Base-by-base conservation (phyloP, 2,888 invertebrate genomes). In the Zele albiditarsus region DNA sequence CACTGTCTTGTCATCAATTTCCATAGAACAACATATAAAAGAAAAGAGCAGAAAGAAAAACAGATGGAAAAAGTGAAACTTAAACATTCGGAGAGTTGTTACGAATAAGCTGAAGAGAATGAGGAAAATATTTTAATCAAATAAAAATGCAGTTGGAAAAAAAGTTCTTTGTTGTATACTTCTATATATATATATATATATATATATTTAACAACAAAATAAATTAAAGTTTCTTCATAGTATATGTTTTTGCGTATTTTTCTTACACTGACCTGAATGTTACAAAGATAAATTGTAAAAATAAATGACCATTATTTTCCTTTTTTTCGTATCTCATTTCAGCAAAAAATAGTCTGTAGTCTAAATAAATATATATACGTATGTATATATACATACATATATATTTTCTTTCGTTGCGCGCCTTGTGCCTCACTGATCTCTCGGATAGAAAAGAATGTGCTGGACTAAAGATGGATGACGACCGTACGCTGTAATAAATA, bases 401-500 rank as follows among this genome's bases (percentile, higher is more conserved):
- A 20, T 53, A 53, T 20, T 38, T 1, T 0, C 5, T 53, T 20
- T 23, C 8, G 20, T 4, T 23, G 63, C 20, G 33, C 63, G 28
- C 31, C 16, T 28, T 10, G n/a, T 20, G 23, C 63, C 38, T 63
- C 63, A 63, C 33, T 63, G 63, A 63, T 63, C 63, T 38, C 20
- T 10, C 2, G 12, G 33, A 63, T 31, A 16, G 63, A 33, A 33
- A 63, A 38, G 63, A 63, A 63, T 63, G 38, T 63, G 23, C 33
- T 31, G 14, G 53, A 20, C 33, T 33, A 20, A 63, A 63, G 63
- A 63, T 63, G 38, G 63, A 63, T 63, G 63, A 38, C 63, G 38
- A 38, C 33, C 38, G 33, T 63, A 63, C 63, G 23, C 31, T 20
- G 23, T 33, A 63, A 63, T 63, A 63, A 63, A 63, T 63, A 63